Conservation (phyloP, 2,888 invertebrate genomes). For the Leptogaster cylindrica region DNA sequence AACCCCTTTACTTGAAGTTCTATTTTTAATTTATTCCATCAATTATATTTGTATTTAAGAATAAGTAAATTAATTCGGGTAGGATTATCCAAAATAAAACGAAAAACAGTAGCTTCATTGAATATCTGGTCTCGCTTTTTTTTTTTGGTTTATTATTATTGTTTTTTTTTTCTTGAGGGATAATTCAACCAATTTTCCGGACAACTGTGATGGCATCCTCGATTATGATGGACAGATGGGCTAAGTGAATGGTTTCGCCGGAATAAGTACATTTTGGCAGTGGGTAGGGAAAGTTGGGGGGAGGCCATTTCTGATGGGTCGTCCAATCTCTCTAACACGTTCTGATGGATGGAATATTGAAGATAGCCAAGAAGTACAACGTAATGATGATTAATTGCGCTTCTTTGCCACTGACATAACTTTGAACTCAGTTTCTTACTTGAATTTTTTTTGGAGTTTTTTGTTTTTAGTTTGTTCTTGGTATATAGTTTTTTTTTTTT, state of each 20-base stretch:
- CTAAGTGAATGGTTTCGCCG: conserved; percentile 19
- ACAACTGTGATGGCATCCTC: background rate
- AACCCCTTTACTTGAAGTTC: no score
- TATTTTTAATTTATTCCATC: no score
- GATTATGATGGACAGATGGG: conserved; percentile 31
- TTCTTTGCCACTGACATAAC: conserved; percentile 13
- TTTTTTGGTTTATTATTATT: no score
- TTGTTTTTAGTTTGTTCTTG: no score
- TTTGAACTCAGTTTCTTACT: conserved; percentile 15
- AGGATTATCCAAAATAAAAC: background rate
- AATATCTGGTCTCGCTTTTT: no score
- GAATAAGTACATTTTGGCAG: conserved; percentile 10
- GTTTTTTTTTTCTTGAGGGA: no score
- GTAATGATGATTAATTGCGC: conserved; percentile 38
- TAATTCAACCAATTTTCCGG: conserved; percentile 10
- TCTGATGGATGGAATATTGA: conserved; percentile 29
- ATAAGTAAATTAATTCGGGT: background rate
- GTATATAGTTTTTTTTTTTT: no score
- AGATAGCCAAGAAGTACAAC: conserved; percentile 18
- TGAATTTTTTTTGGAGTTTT: no score
- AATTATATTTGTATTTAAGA: no score
- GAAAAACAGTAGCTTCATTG: no score
- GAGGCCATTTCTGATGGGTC: background rate
- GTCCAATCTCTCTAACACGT: background rate
- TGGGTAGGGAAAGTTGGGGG: background rate